Percentiles rank a stretch among this genome's conserved stretches.
Evolutionary conservation across 2,797 vertebrate species (phyloP).

Genomic region (Halcyon leucocephala): DNA sequence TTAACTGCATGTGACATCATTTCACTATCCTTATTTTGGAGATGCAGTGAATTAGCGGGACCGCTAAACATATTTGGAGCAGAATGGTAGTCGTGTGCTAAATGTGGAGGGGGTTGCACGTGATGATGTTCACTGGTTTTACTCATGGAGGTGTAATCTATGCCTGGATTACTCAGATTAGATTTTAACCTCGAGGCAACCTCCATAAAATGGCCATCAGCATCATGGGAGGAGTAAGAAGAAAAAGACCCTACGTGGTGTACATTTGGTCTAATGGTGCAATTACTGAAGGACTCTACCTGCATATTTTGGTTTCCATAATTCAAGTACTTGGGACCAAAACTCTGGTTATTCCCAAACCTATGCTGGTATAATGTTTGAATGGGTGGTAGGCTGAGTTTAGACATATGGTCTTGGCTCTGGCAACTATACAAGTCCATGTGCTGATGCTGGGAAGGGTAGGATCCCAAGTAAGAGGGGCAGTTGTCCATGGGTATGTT

Average conservation of each 20-base stretch:
- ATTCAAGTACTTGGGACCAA: conserved; percentile 86
- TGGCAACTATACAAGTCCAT: conserved; percentile 89
- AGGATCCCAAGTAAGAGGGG: conserved; percentile 82
- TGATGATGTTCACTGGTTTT: conserved; percentile 84
- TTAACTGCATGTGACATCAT: conserved; percentile 77
- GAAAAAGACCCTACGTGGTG: conserved; percentile 84
- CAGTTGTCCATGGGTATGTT: conserved; percentile 86
- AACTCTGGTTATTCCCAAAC: conserved; percentile 85
- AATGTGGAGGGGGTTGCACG: conserved; percentile 81
- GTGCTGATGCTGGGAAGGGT: conserved; percentile 87
- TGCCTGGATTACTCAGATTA: conserved; percentile 70
- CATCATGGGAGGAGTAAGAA: conserved; percentile 80
- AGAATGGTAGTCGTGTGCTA: conserved; percentile 75
- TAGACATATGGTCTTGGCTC: conserved; percentile 78
- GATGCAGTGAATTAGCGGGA: conserved; percentile 83
- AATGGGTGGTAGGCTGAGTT: conserved; percentile 80
- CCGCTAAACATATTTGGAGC: conserved; percentile 78
- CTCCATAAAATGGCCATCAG: conserved; percentile 84
- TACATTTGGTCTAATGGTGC: conserved; percentile 80
- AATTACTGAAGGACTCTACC: conserved; percentile 87
- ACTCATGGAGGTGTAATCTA: conserved; percentile 82
- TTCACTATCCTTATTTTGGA: conserved; percentile 87
- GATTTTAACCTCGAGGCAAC: conserved; percentile 81
- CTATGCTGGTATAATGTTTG: conserved; percentile 89
- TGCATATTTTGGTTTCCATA: conserved; percentile 87